A percentile compares a stretch with the other conserved stretches of the same genome.
Conservation (phyloP, 2,797 vertebrate species). For the Lates japonicus region DNA sequence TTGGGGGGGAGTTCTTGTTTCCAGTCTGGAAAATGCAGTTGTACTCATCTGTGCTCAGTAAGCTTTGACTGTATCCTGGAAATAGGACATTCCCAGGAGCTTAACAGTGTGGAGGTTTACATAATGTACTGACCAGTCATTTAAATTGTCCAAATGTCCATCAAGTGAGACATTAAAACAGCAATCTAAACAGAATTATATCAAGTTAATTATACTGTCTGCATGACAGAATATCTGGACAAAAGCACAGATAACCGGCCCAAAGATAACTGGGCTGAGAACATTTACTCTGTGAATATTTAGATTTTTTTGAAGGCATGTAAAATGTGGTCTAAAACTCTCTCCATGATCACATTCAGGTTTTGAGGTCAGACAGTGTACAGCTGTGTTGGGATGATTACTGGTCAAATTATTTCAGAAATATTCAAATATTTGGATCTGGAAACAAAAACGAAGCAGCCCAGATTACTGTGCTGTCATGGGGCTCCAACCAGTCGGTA, state of each 20-base stretch:
- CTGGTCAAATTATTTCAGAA: slow-evolving; percentile 1
- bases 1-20: slow-evolving; percentile 10
- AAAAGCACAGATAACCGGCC: neutral
- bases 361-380: neutral
- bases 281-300: slow-evolving; percentile 5
- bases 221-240: neutral
- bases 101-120: neutral
- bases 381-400: neutral
- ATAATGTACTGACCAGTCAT: slow-evolving; percentile 1
- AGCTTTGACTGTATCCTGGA: slow-evolving; percentile 21
- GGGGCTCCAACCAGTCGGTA: slow-evolving; percentile 9
- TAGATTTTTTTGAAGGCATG: neutral
- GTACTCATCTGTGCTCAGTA: neutral
- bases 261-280: neutral
- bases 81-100: slow-evolving; percentile 14
- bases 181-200: slow-evolving; percentile 3
- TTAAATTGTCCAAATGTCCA: slow-evolving; percentile 23
- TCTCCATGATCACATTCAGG: slow-evolving; percentile 3
- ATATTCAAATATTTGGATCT: slow-evolving; percentile 10
- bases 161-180: slow-evolving; percentile 10
- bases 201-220: slow-evolving; percentile 11
- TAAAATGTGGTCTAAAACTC: slow-evolving; percentile 5
- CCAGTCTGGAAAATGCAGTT: slow-evolving; percentile 13
- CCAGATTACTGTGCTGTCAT: slow-evolving; percentile 8
- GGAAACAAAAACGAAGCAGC: slow-evolving; percentile 7